These are phyloP conservation scores for Dasysyrphus albostriatus DNA, from an alignment of 2,888 invertebrate species.

Conservation along the genomic window DNA sequence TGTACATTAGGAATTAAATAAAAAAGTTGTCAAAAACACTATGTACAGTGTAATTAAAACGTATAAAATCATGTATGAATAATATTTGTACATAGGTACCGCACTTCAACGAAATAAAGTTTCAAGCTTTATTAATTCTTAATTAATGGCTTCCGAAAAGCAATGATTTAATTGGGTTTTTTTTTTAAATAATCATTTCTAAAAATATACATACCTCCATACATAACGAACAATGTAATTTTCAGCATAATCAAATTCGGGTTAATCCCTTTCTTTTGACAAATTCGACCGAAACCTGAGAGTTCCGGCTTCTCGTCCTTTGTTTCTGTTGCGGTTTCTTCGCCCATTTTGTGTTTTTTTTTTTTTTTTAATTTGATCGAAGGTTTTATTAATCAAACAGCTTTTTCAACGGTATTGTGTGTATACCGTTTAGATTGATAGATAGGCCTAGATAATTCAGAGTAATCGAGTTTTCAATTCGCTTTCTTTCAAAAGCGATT, in stretches of 20 bases:
- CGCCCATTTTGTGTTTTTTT: slow-evolving; percentile 79
- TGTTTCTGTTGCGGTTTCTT: slow-evolving; percentile 80
- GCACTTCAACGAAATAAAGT: slow-evolving; percentile 8
- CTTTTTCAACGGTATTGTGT: neutral
- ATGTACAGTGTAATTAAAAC: slow-evolving; percentile 19
- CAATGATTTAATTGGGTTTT: slow-evolving; percentile 29
- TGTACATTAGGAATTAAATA: neutral
- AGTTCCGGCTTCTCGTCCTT: slow-evolving; percentile 79
- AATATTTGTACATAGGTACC: neutral
- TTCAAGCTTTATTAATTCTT: slow-evolving; percentile 43
- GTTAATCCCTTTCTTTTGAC: slow-evolving; percentile 87
- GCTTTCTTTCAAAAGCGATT: slow-evolving; percentile 26
- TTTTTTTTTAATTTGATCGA: neutral
- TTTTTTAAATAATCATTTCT: neutral
- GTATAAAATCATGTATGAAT: neutral
- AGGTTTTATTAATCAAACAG: slow-evolving; percentile 35
- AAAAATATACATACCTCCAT: slow-evolving; percentile 87
- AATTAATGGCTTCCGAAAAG: slow-evolving; percentile 60
- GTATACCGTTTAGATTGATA: slow-evolving; percentile 13
- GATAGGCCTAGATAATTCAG: slow-evolving; percentile 1
- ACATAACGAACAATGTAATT: slow-evolving; percentile 92
- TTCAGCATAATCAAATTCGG: slow-evolving; percentile 92
- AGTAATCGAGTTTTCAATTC: slow-evolving; percentile 33
- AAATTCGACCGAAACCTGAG: slow-evolving; percentile 81
- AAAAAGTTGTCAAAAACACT: neutral